Conservation (phyloP, 2,888 invertebrate species). For the Alsophila aescularia region DNA sequence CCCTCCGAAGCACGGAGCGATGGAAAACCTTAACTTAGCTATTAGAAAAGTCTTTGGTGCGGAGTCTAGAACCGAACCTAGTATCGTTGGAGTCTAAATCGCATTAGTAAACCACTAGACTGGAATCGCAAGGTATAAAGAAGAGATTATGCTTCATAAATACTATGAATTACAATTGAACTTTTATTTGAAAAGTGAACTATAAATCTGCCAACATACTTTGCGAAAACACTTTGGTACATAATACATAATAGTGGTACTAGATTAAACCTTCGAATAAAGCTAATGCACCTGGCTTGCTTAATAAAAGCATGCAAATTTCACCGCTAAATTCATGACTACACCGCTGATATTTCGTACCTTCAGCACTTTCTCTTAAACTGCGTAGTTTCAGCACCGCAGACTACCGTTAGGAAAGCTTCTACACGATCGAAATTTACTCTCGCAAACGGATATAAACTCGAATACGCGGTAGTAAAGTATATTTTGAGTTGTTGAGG, state of each 20-base stretch:
- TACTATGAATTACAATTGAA: too few relatives aligned
- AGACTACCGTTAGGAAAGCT: constrained; percentile 52
- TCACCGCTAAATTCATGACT: constrained; percentile 43
- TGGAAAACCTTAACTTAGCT: too few relatives aligned
- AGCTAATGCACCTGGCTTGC: constrained; percentile 20
- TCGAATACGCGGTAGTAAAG: constrained; percentile 49
- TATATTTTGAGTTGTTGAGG: constrained; percentile 46
- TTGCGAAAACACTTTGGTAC: background rate
- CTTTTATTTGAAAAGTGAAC: too few relatives aligned
- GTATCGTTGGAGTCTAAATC: too few relatives aligned
- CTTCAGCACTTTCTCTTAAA: constrained; percentile 58
- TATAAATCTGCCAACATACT: too few relatives aligned
- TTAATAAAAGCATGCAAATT: constrained; percentile 32
- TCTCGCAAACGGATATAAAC: constrained; percentile 41
- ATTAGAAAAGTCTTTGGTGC: too few relatives aligned
- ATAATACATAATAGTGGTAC: constrained; percentile 2
- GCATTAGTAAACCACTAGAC: too few relatives aligned
- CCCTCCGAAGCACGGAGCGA: too few relatives aligned
- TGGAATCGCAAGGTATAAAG: too few relatives aligned
- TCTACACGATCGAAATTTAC: constrained; percentile 57
- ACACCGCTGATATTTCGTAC: constrained; percentile 47
- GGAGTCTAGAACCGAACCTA: too few relatives aligned
- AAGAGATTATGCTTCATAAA: too few relatives aligned
- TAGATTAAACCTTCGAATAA: constrained; percentile 16
- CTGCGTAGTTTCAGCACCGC: constrained; percentile 56